Percentiles rank a stretch among this genome's conserved stretches.
phyloP scores from a whole-genome alignment of 2,113 vertebrate genomes.

The human (Homo sapiens) region DNA sequence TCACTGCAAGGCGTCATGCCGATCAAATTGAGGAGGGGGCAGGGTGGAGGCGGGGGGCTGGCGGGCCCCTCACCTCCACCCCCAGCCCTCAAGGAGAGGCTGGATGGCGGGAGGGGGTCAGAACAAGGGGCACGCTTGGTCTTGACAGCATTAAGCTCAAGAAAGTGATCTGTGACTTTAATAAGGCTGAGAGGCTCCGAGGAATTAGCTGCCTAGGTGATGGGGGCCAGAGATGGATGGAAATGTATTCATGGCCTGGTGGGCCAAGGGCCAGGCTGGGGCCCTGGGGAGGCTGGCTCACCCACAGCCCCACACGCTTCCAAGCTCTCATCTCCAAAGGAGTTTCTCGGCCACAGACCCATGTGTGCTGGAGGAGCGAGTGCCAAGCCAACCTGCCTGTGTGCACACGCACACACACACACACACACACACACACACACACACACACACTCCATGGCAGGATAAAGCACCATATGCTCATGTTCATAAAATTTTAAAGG shows the following conservation, averaged over 20 bases:
- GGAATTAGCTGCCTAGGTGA: constrained; percentile 98
- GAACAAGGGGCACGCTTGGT: constrained; percentile 87
- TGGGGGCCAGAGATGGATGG: constrained; percentile 87
- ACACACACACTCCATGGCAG: constrained; percentile 70
- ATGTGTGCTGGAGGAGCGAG: constrained; percentile 83
- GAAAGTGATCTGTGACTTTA: constrained; percentile 99
- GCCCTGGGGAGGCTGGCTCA: constrained; percentile 87
- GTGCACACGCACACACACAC: fast-evolving
- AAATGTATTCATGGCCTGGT: constrained; percentile 89
- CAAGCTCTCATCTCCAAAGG: constrained; percentile 84
- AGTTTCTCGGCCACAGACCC: constrained; percentile 84
- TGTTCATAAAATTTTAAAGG: constrained; percentile 88
- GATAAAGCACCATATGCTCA: constrained; percentile 84
- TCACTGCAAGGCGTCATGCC: constrained; percentile 84
- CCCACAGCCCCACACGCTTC: constrained; percentile 87
- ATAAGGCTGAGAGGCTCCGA: constrained; percentile 95
- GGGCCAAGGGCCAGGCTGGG: constrained; percentile 88
- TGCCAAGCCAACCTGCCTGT: constrained; percentile 82
- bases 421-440: not conserved
- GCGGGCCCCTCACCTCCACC: constrained; percentile 28
- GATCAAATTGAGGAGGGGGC: constrained; percentile 75
- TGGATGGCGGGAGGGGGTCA: constrained; percentile 82
- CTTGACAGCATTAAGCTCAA: constrained; percentile 89
- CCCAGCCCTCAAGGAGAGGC: constrained; percentile 80
- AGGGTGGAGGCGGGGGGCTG: not conserved